These are phyloP conservation scores for Cherax quadricarinatus DNA, from an alignment of 1,140 invertebrate species.

Conservation along the genomic window DNA sequence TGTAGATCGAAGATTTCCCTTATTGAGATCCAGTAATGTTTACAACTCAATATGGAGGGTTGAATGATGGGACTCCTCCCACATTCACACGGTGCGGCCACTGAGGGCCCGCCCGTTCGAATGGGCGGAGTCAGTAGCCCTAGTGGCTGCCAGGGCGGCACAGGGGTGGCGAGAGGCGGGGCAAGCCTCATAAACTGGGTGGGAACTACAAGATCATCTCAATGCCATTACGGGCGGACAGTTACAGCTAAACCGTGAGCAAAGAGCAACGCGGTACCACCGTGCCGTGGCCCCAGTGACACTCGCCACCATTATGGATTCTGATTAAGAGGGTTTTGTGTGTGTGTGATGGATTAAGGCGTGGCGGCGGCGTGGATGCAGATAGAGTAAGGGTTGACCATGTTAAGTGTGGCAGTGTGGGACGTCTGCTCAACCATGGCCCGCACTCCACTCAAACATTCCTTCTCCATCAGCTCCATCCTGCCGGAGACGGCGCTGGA, in stretches of 20 bases:
- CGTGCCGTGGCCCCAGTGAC: conserved; percentile 11
- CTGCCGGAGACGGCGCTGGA: conserved; percentile 77
- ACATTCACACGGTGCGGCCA: not conserved
- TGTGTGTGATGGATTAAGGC: conserved; percentile 47
- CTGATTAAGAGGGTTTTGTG: not conserved
- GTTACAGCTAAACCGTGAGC: conserved; percentile 63
- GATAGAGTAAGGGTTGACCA: not conserved
- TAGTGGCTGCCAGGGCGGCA: not conserved
- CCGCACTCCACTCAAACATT: conserved; percentile 82
- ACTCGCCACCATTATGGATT: conserved; percentile 23
- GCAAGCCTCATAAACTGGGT: conserved; percentile 15
- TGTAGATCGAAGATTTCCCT: conserved; percentile 38
- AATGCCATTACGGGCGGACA: conserved; percentile 30
- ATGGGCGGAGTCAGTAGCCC: conserved; percentile 7
- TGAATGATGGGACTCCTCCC: conserved; percentile 7
- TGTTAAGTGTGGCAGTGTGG: conserved; percentile 59
- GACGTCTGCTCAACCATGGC: conserved; percentile 75
- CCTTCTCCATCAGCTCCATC: conserved; percentile 85
- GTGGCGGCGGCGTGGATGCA: not conserved
- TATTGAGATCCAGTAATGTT: conserved; percentile 48
- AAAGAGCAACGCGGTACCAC: conserved; percentile 16
- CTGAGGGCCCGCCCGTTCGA: not conserved
- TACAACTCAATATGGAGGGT: conserved; percentile 59
- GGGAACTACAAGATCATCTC: conserved; percentile 57
- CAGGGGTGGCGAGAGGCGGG: conserved; percentile 20